Evolutionary conservation across 2,113 vertebrate genomes (phyloP), one percentile per base, ranked within the genome.

Genomic region (Perca fluviatilis): DNA sequence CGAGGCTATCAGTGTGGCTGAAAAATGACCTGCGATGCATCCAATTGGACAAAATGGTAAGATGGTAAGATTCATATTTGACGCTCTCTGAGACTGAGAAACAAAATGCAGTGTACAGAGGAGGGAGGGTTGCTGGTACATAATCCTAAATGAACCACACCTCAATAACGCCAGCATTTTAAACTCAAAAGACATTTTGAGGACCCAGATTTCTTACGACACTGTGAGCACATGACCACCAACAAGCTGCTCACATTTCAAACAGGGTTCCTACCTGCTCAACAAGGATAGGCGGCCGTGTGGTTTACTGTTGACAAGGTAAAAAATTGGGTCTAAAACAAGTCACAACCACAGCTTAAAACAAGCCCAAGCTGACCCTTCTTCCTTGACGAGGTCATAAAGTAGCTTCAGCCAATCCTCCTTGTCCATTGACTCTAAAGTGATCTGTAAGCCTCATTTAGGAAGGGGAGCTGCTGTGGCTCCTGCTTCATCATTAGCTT

Each of bases 401-500:
- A 49, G 78, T 51, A 76, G 65, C 30, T 67, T 77, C 56, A 60
- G 72, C 75, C 66, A 47, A 30, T 79, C 54, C 56, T 51, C 67
- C 63, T 16, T 79, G 67, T 67, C 73, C 71, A 43, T 47, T 77
- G 50, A 86, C 66, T 64, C 54, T 19, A 36, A 36, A 57, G 56
- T 71, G 54, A 90, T 78, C 83, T 40, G 23, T 83, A 79, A 85
- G 85, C 76, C 84, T 85, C 49, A 75, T 83, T 84, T 83, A 78
- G 21, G 72, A 18, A 18, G 30, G 60, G 1, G 57, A 46, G 54
- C 76, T 77, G 30, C 76, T 40, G 73, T 23, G 10, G 88, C 80
- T 57, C 49, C 72, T 68, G 84, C 61, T 78, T 86, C 80, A 87
- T 88, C 87, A 90, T 91, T 84, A 90, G 88, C 86, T 90, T 89